These are phyloP conservation scores for Hafferia zeledoni DNA, from an alignment of 2,797 vertebrate species.

Conservation along the genomic window DNA sequence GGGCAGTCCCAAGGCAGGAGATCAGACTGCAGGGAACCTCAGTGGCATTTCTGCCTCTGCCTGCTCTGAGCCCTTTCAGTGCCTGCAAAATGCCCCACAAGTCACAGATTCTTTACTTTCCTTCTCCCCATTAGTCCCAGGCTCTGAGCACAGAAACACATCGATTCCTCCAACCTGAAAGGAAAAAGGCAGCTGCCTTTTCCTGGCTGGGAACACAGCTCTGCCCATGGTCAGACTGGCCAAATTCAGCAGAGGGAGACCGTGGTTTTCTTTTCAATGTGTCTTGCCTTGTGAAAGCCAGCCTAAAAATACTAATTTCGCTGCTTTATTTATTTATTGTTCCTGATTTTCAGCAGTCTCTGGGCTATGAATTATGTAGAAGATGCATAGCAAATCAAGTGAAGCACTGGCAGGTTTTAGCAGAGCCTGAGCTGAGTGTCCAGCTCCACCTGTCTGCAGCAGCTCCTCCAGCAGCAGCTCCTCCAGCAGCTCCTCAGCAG, in stretches of 20 bases:
- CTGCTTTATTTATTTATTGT: slow-evolving; percentile 10
- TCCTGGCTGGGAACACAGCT: background rate
- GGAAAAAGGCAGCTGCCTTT: background rate
- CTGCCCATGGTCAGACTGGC: background rate
- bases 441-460: background rate
- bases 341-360: background rate
- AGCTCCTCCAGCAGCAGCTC: background rate
- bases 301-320: background rate
- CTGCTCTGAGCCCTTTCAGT: background rate
- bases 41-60: background rate
- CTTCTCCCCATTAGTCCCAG: background rate
- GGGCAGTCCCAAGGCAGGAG: background rate
- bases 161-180: rapidly evolving
- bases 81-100: background rate
- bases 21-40: background rate
- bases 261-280: background rate
- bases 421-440: rapidly evolving
- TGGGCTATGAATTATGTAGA: slow-evolving; percentile 35
- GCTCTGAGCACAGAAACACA: background rate
- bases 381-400: background rate
- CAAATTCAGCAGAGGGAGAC: background rate
- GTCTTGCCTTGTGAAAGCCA: background rate
- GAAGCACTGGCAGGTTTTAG: background rate
- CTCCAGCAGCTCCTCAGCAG: background rate
- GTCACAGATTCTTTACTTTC: background rate